A percentile compares a stretch with the other conserved stretches of the same genome.
Evolutionary conservation across 2,888 invertebrate genomes (phyloP).

Genomic region (Flexamia atlantica): DNA sequence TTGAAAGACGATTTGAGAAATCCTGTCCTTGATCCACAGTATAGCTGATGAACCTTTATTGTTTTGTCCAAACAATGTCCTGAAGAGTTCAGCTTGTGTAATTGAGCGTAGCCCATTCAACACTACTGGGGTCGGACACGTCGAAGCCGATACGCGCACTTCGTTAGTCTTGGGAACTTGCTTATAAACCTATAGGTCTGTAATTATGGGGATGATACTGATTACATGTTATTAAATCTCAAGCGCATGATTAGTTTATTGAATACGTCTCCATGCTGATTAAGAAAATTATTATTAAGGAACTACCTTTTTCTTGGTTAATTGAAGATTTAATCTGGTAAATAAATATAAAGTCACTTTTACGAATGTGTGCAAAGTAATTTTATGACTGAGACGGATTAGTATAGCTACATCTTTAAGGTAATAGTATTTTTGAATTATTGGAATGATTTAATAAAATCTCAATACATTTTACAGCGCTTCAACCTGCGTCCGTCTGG

Average conservation of each 20-base stretch:
- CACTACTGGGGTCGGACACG: background rate
- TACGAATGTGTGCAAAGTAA: too few relatives aligned
- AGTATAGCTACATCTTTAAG: too few relatives aligned
- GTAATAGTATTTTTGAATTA: too few relatives aligned
- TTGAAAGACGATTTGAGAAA: too few relatives aligned
- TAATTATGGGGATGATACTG: background rate
- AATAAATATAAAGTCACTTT: too few relatives aligned
- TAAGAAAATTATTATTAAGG: background rate
- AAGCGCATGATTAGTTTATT: background rate
- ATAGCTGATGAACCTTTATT: background rate
- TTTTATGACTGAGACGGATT: too few relatives aligned
- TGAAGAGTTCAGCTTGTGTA: background rate
- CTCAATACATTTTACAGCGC: too few relatives aligned
- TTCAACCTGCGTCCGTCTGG: too few relatives aligned
- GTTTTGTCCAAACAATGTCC: background rate
- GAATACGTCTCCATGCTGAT: background rate
- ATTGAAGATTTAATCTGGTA: too few relatives aligned
- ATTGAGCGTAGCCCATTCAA: background rate
- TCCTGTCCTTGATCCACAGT: background rate
- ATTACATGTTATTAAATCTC: constrained; percentile 3
- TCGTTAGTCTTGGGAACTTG: background rate
- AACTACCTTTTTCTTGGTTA: too few relatives aligned
- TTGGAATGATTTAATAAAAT: too few relatives aligned
- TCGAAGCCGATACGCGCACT: background rate
- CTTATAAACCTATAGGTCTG: background rate